Evolutionary conservation across 2,888 invertebrate species (phyloP), one percentile per base, ranked within the genome.

Genomic region (Pyrrhia umbra): DNA sequence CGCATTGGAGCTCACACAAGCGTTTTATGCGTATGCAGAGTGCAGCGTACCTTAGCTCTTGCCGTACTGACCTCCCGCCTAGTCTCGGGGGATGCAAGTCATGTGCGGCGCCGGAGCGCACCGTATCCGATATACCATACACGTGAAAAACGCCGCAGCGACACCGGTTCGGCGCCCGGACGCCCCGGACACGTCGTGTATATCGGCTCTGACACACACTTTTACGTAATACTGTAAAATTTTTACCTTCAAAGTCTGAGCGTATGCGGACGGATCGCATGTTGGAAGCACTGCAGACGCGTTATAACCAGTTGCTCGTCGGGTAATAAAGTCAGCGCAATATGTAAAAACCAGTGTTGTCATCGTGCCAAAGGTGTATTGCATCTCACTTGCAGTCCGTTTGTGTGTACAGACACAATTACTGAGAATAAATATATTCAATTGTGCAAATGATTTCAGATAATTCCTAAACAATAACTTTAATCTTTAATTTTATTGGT

Each of bases 141-240:
- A n/a, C n/a, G n/a, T n/a, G n/a, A n/a, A n/a, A n/a, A n/a, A n/a
- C n/a, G n/a, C n/a, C n/a, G n/a, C n/a, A n/a, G n/a, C n/a, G n/a
- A n/a, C n/a, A n/a, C n/a, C n/a, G n/a, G n/a, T n/a, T n/a, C n/a
- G n/a, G n/a, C n/a, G n/a, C n/a, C n/a, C n/a, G n/a, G n/a, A n/a
- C n/a, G n/a, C n/a, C n/a, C n/a, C n/a, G n/a, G n/a, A n/a, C n/a
- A n/a, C n/a, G n/a, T n/a, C n/a, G n/a, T n/a, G 55, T 23, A 40
- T 52, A 21, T 39, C 27, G 27, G 13, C 25, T 25, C 23, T 54
- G 15, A 50, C 51, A 50, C 68, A 58, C 50, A 55, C 63, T 69
- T 54, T 16, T 55, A 56, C 51, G 63, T 46, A 46, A 16, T 45
- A 16, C 46, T 21, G 10, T 34, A 23, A 2, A 43, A 18, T 42